phyloP scores from a whole-genome alignment of 2,113 vertebrate genomes.

The Pedetes capensis region DNA sequence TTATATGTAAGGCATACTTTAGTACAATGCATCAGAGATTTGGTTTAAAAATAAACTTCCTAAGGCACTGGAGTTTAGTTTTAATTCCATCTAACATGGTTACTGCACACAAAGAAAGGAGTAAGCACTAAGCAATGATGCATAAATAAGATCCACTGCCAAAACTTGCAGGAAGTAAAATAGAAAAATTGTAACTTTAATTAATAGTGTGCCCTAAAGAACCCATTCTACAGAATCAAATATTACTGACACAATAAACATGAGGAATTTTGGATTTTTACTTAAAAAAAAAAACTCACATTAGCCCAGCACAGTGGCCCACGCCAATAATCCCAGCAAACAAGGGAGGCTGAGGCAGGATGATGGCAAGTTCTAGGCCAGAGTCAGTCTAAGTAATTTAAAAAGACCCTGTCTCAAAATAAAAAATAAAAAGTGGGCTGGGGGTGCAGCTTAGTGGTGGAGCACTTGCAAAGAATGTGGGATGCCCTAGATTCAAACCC shows the following conservation, averaged over 20 bases:
- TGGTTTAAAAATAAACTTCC: neutral
- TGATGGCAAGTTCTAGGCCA: no score
- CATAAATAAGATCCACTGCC: neutral
- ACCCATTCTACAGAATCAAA: neutral
- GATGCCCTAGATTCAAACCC: no score
- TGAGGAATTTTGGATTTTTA: neutral
- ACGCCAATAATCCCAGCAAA: no score
- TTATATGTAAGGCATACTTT: neutral
- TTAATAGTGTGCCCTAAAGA: neutral
- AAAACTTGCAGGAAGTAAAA: neutral
- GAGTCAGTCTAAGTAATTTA: no score
- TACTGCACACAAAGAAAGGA: neutral
- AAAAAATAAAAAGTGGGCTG: no score
- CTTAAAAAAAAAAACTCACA: neutral
- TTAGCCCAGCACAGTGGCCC: no score
- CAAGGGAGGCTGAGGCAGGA: no score
- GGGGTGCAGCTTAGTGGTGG: no score
- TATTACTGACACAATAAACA: neutral
- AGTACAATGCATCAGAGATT: neutral
- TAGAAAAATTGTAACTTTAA: neutral
- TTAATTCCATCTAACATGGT: neutral
- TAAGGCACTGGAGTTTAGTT: neutral
- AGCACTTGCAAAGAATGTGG: no score
- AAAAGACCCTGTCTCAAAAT: no score
- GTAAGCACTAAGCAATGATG: neutral